phyloP scores from a whole-genome alignment of 2,113 vertebrate genomes.

The Pavo muticus region DNA sequence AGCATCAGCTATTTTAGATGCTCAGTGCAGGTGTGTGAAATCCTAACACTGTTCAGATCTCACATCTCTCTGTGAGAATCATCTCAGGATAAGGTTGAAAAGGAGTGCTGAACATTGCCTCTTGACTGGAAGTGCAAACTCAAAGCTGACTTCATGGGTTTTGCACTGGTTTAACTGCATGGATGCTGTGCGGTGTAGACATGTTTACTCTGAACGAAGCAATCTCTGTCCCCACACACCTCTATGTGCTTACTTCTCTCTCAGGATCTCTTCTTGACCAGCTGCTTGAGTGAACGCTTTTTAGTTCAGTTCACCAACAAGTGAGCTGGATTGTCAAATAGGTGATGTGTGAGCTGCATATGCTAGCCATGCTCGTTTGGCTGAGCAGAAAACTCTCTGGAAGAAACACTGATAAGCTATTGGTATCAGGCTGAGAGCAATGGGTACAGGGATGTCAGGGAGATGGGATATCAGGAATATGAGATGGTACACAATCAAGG shows the following conservation, averaged over 20 bases:
- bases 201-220: neutral
- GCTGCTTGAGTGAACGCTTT: neutral
- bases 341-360: neutral
- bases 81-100: neutral
- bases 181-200: neutral
- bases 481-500: neutral
- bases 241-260: neutral
- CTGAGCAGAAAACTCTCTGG: neutral
- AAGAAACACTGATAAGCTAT: neutral
- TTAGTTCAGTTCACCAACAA: neutral
- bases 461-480: neutral
- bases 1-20: neutral
- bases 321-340: neutral
- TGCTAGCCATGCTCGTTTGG: neutral
- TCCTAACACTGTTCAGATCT: neutral
- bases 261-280: neutral
- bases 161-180: neutral
- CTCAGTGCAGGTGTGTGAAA: neutral
- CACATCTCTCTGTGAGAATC: neutral
- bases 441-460: too few species aligned
- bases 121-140: neutral
- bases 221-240: neutral
- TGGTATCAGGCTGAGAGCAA: neutral
- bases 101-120: neutral
- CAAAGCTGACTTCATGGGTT: neutral